Percentiles rank a stretch among this genome's conserved stretches.
phyloP scores from a whole-genome alignment of 2,888 invertebrate genomes.

The Acronicta alni region DNA sequence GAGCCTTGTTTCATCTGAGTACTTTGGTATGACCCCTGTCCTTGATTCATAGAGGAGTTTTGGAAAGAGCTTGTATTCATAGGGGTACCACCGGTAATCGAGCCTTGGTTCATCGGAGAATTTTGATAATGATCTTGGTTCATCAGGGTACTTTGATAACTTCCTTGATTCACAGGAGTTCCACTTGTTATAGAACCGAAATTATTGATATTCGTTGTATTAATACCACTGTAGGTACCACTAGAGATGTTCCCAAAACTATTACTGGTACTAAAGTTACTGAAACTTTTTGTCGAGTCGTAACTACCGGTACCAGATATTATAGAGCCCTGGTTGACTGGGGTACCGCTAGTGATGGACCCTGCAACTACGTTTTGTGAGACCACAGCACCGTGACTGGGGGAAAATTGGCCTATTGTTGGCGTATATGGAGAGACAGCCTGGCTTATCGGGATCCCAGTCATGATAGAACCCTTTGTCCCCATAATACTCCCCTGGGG shows the following conservation, averaged over 20 bases:
- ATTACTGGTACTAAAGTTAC: conserved; percentile 44
- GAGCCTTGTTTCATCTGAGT: conserved; percentile 22
- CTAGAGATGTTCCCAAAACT: conserved; percentile 15
- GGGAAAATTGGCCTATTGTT: conserved; percentile 51
- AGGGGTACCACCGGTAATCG: not conserved
- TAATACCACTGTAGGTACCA: conserved; percentile 12
- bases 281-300: conserved; percentile 33
- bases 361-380: conserved; percentile 55
- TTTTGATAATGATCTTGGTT: conserved; percentile 20
- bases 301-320: conserved; percentile 60
- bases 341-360: conserved; percentile 61
- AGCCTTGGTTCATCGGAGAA: conserved; percentile 12
- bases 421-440: conserved; percentile 59
- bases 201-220: conserved; percentile 22
- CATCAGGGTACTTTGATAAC: conserved; percentile 22
- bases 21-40: conserved; percentile 15
- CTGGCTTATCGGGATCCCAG: conserved; percentile 55
- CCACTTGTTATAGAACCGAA: conserved; percentile 59
- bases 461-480: conserved; percentile 63
- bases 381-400: conserved; percentile 54
- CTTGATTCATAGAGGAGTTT: conserved; percentile 12
- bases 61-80: conserved; percentile 4
- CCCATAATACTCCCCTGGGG: conserved; percentile 79
- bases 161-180: conserved; percentile 41
- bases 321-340: conserved; percentile 59